phyloP scores from a whole-genome alignment of 2,888 invertebrate species.

The Dicroscelio sp. region DNA sequence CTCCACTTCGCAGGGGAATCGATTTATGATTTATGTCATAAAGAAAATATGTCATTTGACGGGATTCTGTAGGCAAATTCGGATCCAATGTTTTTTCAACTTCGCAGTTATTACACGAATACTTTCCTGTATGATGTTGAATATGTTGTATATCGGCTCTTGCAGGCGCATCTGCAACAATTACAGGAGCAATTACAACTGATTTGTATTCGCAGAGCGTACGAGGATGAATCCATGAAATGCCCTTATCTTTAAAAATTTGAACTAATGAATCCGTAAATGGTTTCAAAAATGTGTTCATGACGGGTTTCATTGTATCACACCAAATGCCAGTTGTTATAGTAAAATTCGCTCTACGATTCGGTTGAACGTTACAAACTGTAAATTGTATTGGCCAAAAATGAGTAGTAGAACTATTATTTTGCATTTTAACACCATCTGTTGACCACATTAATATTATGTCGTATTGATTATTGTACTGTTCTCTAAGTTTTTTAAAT shows the following conservation, averaged over 20 bases:
- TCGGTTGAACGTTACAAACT: constrained; percentile 30
- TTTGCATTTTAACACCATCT: constrained; percentile 26
- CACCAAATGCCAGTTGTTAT: constrained; percentile 44
- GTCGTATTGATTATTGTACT: constrained; percentile 24
- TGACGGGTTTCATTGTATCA: constrained; percentile 38
- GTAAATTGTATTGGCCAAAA: constrained; percentile 55
- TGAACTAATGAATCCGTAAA: constrained; percentile 22
- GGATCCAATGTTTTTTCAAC: neutral
- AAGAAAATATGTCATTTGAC: constrained; percentile 31
- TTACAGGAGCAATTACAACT: constrained; percentile 54
- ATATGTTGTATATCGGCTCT: constrained; percentile 48
- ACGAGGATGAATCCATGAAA: constrained; percentile 46
- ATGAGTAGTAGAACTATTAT: constrained; percentile 28
- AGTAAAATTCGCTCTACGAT: constrained; percentile 20
- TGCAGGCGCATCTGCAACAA: constrained; percentile 41
- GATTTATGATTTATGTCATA: constrained; percentile 27
- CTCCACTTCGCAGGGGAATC: too few relatives aligned
- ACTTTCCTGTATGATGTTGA: neutral
- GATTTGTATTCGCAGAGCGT: too few relatives aligned
- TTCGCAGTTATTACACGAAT: constrained; percentile 29
- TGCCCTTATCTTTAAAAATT: constrained; percentile 30
- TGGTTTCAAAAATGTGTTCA: constrained; percentile 44
- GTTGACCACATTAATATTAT: constrained; percentile 50
- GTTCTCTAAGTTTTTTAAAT: constrained; percentile 4
- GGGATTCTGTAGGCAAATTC: too few relatives aligned